Conservation (phyloP, 92 coral and sea anemone genomes). For the Phymanthus crucifer region DNA sequence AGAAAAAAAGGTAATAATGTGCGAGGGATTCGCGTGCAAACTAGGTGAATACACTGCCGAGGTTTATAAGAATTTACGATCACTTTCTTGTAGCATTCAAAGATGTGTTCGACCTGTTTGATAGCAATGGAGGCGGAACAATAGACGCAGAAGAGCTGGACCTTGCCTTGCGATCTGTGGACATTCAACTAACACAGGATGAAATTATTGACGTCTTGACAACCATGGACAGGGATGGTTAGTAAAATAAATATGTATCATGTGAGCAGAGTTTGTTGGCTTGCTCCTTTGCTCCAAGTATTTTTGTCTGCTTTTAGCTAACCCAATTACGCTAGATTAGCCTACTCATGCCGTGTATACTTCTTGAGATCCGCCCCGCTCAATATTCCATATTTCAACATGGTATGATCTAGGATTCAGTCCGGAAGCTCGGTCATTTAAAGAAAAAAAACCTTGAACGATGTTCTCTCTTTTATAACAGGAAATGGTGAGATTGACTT, state of each 20-base stretch:
- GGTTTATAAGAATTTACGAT: too few relatives aligned
- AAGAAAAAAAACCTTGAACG: not conserved
- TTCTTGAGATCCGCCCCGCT: too few relatives aligned
- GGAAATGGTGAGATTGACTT: slow-evolving; percentile 99
- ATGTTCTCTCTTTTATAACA: slow-evolving; percentile 1
- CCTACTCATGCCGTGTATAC: too few relatives aligned
- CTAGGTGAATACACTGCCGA: too few relatives aligned
- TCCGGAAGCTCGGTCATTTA: not conserved
- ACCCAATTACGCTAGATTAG: not conserved
- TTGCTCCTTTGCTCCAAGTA: not conserved
- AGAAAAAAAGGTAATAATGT: too few relatives aligned
- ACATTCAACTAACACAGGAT: slow-evolving; percentile 70
- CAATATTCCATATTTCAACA: too few relatives aligned
- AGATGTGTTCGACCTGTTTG: slow-evolving; percentile 98
- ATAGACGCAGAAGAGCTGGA: slow-evolving; percentile 96
- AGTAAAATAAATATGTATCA: not conserved
- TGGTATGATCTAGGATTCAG: too few relatives aligned
- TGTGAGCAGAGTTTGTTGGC: not conserved
- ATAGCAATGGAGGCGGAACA: slow-evolving; percentile 97
- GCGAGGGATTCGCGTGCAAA: too few relatives aligned
- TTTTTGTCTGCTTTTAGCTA: not conserved
- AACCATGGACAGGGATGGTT: slow-evolving; percentile 94
- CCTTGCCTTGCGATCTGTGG: slow-evolving; percentile 89
- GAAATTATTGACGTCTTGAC: slow-evolving; percentile 79
- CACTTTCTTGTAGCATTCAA: slow-evolving; percentile 69